A percentile compares a stretch with the other conserved stretches of the same genome.
These are phyloP conservation scores for Melieria omissa DNA, from an alignment of 2,888 invertebrate genomes.

Conservation along the genomic window DNA sequence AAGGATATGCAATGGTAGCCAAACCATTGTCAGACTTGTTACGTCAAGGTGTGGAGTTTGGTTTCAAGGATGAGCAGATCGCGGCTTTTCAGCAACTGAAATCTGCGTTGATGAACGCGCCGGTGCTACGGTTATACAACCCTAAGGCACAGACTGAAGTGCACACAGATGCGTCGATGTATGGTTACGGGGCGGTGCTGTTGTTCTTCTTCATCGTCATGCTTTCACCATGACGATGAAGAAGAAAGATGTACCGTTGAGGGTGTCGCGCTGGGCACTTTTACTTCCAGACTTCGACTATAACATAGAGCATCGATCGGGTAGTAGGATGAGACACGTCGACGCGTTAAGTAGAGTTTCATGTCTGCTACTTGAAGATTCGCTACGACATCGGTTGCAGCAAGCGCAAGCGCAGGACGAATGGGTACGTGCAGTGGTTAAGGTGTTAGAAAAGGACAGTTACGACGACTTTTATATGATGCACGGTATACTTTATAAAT, in stretches of 20 bases:
- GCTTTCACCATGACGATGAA: constrained; percentile 53
- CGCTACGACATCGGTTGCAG: constrained; percentile 10
- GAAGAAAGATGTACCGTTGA: constrained; percentile 47
- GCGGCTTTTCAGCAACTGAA: constrained; percentile 28
- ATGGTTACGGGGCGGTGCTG: constrained; percentile 36
- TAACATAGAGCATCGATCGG: constrained; percentile 34
- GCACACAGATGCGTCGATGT: constrained; percentile 34
- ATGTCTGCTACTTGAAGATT: constrained; percentile 22
- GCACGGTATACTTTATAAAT: constrained; percentile 31
- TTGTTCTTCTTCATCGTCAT: constrained; percentile 45
- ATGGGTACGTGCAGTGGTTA: constrained; percentile 29
- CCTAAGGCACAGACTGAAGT: constrained; percentile 21
- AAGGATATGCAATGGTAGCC: constrained; percentile 49
- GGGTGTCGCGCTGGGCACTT: constrained; percentile 37
- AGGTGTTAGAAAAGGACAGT: constrained; percentile 19
- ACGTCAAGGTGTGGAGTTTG: constrained; percentile 40
- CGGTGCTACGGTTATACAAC: constrained; percentile 40
- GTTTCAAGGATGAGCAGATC: not conserved
- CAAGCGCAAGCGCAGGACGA: constrained; percentile 10
- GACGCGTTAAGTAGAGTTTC: constrained; percentile 36
- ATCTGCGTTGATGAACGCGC: constrained; percentile 21
- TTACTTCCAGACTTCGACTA: constrained; percentile 37
- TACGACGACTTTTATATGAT: constrained; percentile 36
- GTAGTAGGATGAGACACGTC: constrained; percentile 32
- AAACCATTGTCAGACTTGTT: constrained; percentile 46